Conservation (phyloP, 2,113 vertebrate genomes). For the Rhineura floridana region DNA sequence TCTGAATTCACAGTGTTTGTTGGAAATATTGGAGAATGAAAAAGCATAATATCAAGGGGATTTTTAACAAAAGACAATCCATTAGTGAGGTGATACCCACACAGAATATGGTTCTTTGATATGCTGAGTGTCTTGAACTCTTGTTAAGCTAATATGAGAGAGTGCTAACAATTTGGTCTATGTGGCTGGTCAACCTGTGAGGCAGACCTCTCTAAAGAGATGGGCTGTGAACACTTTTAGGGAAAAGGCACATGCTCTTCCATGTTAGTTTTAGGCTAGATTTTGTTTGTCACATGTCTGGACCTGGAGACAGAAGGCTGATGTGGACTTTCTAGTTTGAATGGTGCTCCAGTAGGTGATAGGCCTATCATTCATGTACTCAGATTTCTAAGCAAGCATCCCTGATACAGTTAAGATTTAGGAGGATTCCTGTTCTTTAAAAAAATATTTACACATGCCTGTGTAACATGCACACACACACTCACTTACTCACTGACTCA, state of each 20-base stretch:
- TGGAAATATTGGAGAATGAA: not conserved
- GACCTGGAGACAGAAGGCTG: not conserved
- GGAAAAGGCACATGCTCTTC: not conserved
- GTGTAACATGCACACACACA: too few relatives aligned
- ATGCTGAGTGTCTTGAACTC: conserved; percentile 14
- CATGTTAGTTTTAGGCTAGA: not conserved
- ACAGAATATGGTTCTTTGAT: conserved; percentile 15
- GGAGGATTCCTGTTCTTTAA: too few relatives aligned
- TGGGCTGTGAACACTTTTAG: not conserved
- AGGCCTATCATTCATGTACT: not conserved
- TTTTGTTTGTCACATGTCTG: not conserved
- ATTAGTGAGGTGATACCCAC: conserved; percentile 11
- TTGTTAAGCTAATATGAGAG: conserved; percentile 13
- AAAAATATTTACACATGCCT: too few relatives aligned
- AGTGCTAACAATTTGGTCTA: not conserved
- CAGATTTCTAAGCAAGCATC: too few relatives aligned
- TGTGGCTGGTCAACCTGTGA: not conserved
- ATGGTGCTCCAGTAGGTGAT: not conserved
- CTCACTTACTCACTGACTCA: too few relatives aligned
- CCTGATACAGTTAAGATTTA: too few relatives aligned
- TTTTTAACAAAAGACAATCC: not conserved
- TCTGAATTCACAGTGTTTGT: not conserved
- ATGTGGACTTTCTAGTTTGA: not conserved
- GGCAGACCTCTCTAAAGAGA: not conserved
- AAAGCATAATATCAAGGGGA: conserved; percentile 11